A percentile compares a stretch with the other conserved stretches of the same genome.
These are phyloP conservation scores for Trichogramma evanescens DNA, from an alignment of 2,888 invertebrate species.

Conservation along the genomic window DNA sequence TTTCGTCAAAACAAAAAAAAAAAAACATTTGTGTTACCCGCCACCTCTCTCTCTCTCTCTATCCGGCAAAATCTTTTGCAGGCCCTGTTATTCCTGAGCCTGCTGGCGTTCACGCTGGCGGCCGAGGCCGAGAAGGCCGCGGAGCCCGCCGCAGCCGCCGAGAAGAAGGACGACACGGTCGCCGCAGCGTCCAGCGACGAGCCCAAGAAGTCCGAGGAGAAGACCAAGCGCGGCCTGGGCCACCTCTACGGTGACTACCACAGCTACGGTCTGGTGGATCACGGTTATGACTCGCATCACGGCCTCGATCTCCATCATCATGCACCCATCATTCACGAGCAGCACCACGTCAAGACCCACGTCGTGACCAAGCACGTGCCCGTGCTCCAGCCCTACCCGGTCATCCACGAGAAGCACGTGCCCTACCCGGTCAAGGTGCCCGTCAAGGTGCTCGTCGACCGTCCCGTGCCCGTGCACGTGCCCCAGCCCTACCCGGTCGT, in stretches of 20 bases:
- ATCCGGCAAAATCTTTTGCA: slow-evolving; percentile 17
- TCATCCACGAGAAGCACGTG: slow-evolving; percentile 36
- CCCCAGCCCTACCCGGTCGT: slow-evolving; percentile 41
- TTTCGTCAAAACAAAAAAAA: no score
- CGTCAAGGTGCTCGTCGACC: slow-evolving; percentile 37
- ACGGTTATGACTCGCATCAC: slow-evolving; percentile 28
- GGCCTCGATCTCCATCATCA: slow-evolving; percentile 24
- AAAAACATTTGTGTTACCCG: no score
- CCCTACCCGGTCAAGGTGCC: slow-evolving; percentile 37
- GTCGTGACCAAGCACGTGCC: slow-evolving; percentile 42
- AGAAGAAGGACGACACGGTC: slow-evolving; percentile 7
- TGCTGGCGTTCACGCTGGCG: slow-evolving; percentile 33
- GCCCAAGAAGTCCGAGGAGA: slow-evolving; percentile 26
- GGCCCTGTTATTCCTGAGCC: slow-evolving; percentile 35
- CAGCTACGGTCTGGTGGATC: slow-evolving; percentile 28
- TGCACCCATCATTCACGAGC: slow-evolving; percentile 29
- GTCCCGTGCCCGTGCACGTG: slow-evolving; percentile 37
- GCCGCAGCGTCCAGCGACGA: not conserved
- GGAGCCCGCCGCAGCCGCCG: slow-evolving; percentile 10
- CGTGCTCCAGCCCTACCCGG: slow-evolving; percentile 41
- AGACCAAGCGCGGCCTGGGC: slow-evolving; percentile 39
- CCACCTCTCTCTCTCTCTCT: no score
- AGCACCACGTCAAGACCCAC: slow-evolving; percentile 34
- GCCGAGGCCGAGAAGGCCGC: slow-evolving; percentile 26
- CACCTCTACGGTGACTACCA: slow-evolving; percentile 29